Conservation (phyloP, 2,113 vertebrate genomes). For the Strigops habroptila region DNA sequence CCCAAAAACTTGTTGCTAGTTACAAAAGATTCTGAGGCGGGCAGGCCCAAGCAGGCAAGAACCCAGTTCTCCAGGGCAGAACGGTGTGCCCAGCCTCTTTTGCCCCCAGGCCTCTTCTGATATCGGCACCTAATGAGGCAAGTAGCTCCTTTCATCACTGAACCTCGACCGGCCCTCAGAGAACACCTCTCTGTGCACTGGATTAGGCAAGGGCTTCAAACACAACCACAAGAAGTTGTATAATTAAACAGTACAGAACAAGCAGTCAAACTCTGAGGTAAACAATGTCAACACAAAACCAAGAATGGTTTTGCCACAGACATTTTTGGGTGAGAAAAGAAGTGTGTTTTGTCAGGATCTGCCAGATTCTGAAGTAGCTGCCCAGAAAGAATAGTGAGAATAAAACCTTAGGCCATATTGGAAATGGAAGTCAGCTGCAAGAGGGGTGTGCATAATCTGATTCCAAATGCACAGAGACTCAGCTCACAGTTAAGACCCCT, state of each 20-base stretch:
- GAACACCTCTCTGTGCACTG: not conserved
- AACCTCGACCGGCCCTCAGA: not conserved
- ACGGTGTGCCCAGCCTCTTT: not conserved
- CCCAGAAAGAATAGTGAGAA: not conserved
- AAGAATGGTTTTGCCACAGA: not conserved
- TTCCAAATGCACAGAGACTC: not conserved
- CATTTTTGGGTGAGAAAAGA: not conserved
- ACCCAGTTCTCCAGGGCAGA: not conserved
- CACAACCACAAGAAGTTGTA: not conserved
- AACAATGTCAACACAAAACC: not conserved
- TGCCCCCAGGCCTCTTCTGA: not conserved
- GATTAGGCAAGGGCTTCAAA: not conserved
- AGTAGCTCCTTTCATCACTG: not conserved
- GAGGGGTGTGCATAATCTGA: not conserved
- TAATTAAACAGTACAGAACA: not conserved
- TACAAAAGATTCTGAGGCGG: not conserved
- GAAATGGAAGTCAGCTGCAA: not conserved
- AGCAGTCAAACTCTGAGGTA: not conserved
- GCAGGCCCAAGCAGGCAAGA: not conserved
- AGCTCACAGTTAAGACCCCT: not conserved
- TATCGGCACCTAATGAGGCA: fast-evolving
- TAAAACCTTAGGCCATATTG: not conserved
- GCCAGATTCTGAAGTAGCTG: not conserved
- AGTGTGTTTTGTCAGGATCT: not conserved
- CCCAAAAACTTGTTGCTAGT: not conserved